Percentiles rank a stretch among this genome's conserved stretches.
Conservation (phyloP, 2,113 vertebrate genomes). For the Phalacrocorax brasilianus region DNA sequence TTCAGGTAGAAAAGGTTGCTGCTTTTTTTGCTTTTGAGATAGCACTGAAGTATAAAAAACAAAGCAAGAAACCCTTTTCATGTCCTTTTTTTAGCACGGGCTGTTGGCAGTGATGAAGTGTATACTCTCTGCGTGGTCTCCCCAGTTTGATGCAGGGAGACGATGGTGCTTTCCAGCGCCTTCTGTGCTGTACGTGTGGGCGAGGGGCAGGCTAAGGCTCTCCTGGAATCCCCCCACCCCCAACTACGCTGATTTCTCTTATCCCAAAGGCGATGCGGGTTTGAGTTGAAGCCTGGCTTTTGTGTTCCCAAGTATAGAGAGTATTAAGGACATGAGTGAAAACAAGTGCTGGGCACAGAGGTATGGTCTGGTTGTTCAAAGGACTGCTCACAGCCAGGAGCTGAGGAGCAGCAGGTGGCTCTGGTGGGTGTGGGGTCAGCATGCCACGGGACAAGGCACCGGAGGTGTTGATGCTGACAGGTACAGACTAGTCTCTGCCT, state of each 20-base stretch:
- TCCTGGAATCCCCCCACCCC: background rate
- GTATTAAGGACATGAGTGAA: background rate
- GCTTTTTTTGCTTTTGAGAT: background rate
- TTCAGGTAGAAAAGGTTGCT: background rate
- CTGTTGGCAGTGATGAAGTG: background rate
- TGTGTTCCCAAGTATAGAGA: background rate
- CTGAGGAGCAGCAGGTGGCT: background rate
- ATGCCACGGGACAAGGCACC: rapidly evolving
- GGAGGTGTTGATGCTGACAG: background rate
- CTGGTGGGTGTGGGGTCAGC: background rate
- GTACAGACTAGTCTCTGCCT: background rate
- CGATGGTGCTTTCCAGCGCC: conserved; percentile 32
- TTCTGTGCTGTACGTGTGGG: background rate
- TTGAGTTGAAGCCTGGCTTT: background rate
- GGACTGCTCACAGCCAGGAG: rapidly evolving
- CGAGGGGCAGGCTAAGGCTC: background rate
- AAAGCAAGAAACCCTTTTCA: background rate
- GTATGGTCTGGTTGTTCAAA: background rate
- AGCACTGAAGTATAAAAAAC: background rate
- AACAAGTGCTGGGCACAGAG: rapidly evolving
- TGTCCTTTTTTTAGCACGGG: background rate
- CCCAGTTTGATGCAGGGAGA: background rate
- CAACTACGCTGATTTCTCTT: background rate
- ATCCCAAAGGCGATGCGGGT: rapidly evolving
- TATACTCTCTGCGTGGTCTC: background rate